Conservation (phyloP, 2,797 vertebrate genomes). For the Enteromius mattozi region DNA sequence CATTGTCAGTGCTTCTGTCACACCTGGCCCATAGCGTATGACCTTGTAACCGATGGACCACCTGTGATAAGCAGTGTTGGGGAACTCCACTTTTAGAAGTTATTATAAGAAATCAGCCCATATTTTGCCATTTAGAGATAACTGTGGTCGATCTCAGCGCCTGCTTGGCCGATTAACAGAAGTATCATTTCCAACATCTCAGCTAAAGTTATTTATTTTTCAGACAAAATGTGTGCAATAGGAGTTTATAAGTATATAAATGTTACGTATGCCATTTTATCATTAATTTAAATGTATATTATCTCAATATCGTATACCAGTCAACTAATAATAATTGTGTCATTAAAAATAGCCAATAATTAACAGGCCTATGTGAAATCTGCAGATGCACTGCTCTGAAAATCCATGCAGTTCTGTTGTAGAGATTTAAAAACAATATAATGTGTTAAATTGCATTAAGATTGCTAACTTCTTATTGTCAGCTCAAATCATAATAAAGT, state of each 20-base stretch:
- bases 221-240: neutral
- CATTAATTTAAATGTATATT: neutral
- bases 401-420: neutral
- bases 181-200: neutral
- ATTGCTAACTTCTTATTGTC: neutral
- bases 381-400: neutral
- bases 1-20: neutral
- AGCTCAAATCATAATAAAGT: neutral
- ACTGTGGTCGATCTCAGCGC: neutral
- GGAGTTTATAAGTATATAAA: neutral
- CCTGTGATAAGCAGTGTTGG: conserved; percentile 6
- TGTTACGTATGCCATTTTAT: neutral
- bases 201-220: neutral
- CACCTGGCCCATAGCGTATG: neutral
- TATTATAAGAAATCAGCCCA: neutral
- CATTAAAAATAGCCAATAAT: neutral
- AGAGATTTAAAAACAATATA: neutral
- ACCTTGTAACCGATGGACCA: conserved; percentile 17
- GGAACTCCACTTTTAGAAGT: neutral
- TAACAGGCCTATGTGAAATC: neutral
- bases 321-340: neutral
- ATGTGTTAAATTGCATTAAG: neutral
- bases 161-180: neutral
- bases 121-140: neutral
- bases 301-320: neutral